These are phyloP conservation scores for Oenanthe oenanthe DNA, from an alignment of 2,113 vertebrate genomes.

Conservation along the genomic window DNA sequence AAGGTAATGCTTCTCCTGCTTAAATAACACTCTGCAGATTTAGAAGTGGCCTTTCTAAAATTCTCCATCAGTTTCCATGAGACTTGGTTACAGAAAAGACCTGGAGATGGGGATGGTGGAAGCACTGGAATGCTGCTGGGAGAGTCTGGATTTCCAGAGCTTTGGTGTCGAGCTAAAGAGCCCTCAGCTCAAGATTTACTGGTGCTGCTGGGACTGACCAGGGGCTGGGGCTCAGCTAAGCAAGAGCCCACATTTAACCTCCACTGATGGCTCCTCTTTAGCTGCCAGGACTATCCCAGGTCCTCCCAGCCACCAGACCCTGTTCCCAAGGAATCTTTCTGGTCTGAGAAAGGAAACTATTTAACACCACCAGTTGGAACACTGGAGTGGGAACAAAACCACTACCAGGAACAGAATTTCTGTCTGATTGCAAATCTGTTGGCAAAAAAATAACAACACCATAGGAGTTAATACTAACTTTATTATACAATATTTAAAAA, in stretches of 20 bases:
- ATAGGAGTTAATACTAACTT: conserved; percentile 48
- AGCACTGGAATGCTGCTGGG: not conserved
- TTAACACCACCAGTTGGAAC: not conserved
- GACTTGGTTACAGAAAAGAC: rapidly evolving
- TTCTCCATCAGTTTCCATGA: not conserved
- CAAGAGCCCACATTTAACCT: not conserved
- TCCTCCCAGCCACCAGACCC: not conserved
- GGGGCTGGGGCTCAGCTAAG: not conserved
- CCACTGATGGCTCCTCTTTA: not conserved
- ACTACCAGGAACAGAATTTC: not conserved
- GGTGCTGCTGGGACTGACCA: not conserved
- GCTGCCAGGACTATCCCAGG: not conserved
- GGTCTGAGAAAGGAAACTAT: not conserved
- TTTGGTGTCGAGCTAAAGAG: not conserved
- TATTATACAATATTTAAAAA: conserved; percentile 62
- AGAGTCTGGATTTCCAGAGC: not conserved
- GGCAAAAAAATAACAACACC: not conserved
- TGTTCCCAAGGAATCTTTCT: not conserved
- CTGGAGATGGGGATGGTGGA: rapidly evolving
- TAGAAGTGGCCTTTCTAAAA: not conserved
- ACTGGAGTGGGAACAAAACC: not conserved
- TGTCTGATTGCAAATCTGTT: not conserved
- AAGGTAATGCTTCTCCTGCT: not conserved
- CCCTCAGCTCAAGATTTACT: not conserved
- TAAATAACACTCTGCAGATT: not conserved